Evolutionary conservation across 2,797 vertebrate species (phyloP).

Genomic region (Tamandua tetradactyla): DNA sequence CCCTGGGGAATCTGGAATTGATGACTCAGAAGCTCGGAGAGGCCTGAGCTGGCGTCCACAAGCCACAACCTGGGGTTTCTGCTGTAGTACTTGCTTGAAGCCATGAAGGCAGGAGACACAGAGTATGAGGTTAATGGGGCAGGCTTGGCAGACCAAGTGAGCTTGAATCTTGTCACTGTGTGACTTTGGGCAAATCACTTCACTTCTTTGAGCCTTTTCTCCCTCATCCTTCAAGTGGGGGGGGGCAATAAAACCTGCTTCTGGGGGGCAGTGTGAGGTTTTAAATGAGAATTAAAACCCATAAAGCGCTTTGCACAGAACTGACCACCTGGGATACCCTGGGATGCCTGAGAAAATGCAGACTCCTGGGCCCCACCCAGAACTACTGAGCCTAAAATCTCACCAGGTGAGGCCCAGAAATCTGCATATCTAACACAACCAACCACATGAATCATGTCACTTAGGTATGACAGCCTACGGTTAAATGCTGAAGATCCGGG

Average conservation of each 20-base stretch:
- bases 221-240: background rate
- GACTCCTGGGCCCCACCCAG: background rate
- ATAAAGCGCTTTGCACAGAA: background rate
- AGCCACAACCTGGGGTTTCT: background rate
- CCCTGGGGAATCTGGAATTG: background rate
- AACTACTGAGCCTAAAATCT: background rate
- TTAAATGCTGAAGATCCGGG: background rate
- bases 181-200: background rate
- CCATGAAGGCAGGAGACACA: background rate
- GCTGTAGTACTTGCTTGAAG: background rate
- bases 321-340: background rate
- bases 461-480: accelerated
- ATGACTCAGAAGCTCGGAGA: background rate
- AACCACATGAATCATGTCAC: accelerated
- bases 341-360: background rate
- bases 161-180: background rate
- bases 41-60: background rate
- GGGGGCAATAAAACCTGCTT: background rate
- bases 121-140: background rate
- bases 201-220: background rate
- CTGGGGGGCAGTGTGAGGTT: background rate
- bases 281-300: background rate
- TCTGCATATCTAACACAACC: background rate
- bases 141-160: background rate
- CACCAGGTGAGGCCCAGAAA: background rate